These are phyloP conservation scores for Timandra comae DNA, from an alignment of 2,888 invertebrate species.

Conservation along the genomic window DNA sequence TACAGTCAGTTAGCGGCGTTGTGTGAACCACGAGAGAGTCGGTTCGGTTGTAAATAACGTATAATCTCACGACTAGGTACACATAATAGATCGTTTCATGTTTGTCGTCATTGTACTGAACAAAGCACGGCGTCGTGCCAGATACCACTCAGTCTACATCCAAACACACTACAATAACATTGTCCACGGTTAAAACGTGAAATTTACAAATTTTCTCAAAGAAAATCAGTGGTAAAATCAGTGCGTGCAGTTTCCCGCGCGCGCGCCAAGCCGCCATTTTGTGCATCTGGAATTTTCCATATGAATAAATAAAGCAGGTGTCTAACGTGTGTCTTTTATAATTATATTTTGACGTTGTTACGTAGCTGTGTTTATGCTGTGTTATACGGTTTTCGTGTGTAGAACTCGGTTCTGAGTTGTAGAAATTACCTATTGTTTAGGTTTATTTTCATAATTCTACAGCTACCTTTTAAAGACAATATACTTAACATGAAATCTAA, in stretches of 20 bases:
- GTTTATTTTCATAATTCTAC: too few relatives aligned
- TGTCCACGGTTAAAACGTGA: constrained; percentile 14
- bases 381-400: too few relatives aligned
- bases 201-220: constrained; percentile 1
- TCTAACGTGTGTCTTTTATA: constrained; percentile 1
- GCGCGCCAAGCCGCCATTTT: constrained; percentile 17
- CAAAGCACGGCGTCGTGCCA: constrained; percentile 53
- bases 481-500: too few relatives aligned
- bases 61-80: neutral
- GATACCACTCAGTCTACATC: constrained; percentile 49
- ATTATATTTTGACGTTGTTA: too few relatives aligned
- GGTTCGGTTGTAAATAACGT: neutral
- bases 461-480: too few relatives aligned
- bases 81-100: constrained; percentile 30
- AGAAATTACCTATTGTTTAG: too few relatives aligned
- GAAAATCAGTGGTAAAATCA: constrained; percentile 21
- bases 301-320: constrained; percentile 21
- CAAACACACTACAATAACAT: constrained; percentile 57
- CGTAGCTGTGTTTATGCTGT: too few relatives aligned
- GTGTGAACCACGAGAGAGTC: constrained; percentile 1
- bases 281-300: constrained; percentile 35
- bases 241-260: constrained; percentile 17
- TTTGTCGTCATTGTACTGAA: constrained; percentile 42
- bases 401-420: too few relatives aligned
- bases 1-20: neutral